A percentile compares a stretch with the other conserved stretches of the same genome.
Evolutionary conservation across 2,888 invertebrate genomes (phyloP).

Genomic region (Drosophila peninsularis): DNA sequence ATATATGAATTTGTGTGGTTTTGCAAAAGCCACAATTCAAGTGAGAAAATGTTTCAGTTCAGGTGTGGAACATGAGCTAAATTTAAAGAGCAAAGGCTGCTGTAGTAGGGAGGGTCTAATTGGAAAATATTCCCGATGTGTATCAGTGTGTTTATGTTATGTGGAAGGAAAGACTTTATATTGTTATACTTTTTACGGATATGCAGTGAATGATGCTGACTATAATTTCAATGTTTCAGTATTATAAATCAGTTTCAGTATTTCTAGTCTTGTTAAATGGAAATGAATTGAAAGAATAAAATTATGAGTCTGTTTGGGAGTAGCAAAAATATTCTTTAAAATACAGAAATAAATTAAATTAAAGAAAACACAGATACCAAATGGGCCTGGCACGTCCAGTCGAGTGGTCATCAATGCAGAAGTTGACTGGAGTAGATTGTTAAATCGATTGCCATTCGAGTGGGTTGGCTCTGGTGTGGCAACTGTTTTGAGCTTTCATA

Average conservation of each 20-base stretch:
- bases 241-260: neutral
- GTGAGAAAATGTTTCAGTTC: neutral
- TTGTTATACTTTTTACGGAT: too few species aligned
- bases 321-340: neutral
- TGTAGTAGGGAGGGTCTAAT: neutral
- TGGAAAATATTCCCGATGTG: too few species aligned
- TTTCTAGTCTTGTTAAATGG: neutral
- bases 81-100: too few species aligned
- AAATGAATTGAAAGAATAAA: neutral
- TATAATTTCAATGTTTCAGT: too few species aligned
- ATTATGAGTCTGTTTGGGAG: neutral
- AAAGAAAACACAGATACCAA: neutral
- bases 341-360: neutral
- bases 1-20: neutral
- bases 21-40: neutral
- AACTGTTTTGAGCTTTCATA: conserved; percentile 29
- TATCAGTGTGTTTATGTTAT: too few species aligned
- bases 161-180: too few species aligned
- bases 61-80: neutral
- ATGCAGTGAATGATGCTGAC: too few species aligned
- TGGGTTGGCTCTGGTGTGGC: neutral
- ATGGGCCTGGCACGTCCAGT: neutral
- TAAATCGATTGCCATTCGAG: conserved; percentile 25
- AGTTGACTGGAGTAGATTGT: conserved; percentile 13
- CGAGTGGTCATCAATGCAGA: conserved; percentile 4